Evolutionary conservation across 2,888 invertebrate species (phyloP), one percentile per base, ranked within the genome.

Genomic region (Diadegma fenestrale): DNA sequence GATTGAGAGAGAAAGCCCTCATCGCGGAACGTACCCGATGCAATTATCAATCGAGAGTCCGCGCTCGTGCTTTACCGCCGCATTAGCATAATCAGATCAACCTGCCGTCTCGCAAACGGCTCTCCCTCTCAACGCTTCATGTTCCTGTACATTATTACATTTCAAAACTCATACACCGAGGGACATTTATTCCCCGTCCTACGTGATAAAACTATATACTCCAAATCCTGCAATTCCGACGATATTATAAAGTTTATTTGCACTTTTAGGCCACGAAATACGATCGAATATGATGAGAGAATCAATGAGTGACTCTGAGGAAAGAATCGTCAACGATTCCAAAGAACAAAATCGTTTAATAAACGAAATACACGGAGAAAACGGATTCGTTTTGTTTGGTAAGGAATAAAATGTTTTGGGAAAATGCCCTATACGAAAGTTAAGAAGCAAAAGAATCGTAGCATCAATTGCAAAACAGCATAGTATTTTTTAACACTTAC

Each of bases 21-120:
- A 37, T 37, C 73, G 43, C 33, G 19, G 71, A 41, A 63, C 66
- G 48, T 58, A 78, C 78, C 81, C 82, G 82, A 92, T 89, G 90
- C 90, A 91, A 92, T 92, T 91, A 91, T 92, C 91, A 92, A 90
- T 91, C 90, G 91, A 88, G 90, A 90, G 90, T 88, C 89, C 89
- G 89, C 88, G 81, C 76, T 71, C 79, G 75, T 71, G 79, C 85
- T 78, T 58, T 58, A 48, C 63, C 76, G 73, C 66, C 41, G 88
- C 89, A 91, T 91, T 91, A 91, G 89, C 91, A 91, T 91, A 91
- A 91, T 91, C 90, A 90, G 89, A 91, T 91, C 90, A 90, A 87
- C 86, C 87, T 73, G 86, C 86, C 89, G 82, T 81, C 79, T 76
- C 81, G 80, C 48, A 41, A 76, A 79, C 45, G 61, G 72, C 66